Evolutionary conservation across 2,888 invertebrate species (phyloP), one percentile per base, ranked within the genome.

Genomic region (Clusia tigrina): DNA sequence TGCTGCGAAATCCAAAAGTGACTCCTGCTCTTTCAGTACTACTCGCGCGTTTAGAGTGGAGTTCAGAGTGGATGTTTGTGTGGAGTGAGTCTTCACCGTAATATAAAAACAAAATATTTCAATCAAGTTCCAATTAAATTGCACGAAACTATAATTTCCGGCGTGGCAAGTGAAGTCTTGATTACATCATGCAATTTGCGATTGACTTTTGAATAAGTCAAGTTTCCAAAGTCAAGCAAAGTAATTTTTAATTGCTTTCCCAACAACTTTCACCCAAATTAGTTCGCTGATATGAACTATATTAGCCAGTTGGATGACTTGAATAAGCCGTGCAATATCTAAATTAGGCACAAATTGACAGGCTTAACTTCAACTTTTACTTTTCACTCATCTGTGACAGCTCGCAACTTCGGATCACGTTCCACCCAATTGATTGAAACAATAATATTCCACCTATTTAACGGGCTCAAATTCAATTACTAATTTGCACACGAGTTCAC

Each of bases 401-500:
- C 12, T 32, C 12, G 6, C 32, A 9, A 32, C 32, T 9, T 32
- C 12, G 5, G 5, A 5, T n/a, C 42, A 42, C 42, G n/a, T 42
- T 42, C 42, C 42, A 42, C 42, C 3, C 42, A 3, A 42, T n/a
- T n/a, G n/a, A n/a, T n/a, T n/a, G n/a, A n/a, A n/a, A n/a, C n/a
- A n/a, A n/a, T n/a, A n/a, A n/a, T 20, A 22, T 6, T 18, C 18
- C 48, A 15, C 48, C 15, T 22, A 48, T 48, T 48, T 20, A 20
- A 48, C 48, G 6, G 48, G 48, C 48, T 20, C 20, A 3, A 48
- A 48, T 22, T 48, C 48, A 48, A 48, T 48, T 48, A n/a, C n/a
- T n/a, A 48, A 48, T 48, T 48, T 48, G 48, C 48, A 48, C 48
- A 48, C 48, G 20, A 20, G 48, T 48, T 48, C 48, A 20, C 42